Evolutionary conservation across 1,140 invertebrate species (phyloP).

Genomic region (Aphidius ervi): DNA sequence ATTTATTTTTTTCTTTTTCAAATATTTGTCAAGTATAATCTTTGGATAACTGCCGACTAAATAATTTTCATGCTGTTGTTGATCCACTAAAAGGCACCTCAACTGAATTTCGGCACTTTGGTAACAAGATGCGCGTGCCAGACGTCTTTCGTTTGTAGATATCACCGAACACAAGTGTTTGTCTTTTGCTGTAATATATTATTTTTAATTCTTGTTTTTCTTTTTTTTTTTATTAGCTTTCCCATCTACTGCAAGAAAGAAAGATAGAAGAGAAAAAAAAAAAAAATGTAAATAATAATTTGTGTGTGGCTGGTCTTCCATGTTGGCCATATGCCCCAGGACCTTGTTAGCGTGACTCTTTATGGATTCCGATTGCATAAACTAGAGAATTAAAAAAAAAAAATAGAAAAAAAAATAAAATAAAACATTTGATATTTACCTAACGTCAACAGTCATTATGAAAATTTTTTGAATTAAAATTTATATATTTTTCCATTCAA

Average conservation of each 20-base stretch:
- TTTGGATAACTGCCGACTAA: neutral
- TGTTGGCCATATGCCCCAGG: conserved; percentile 35
- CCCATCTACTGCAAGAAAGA: neutral
- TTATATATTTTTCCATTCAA: neutral
- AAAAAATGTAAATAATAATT: neutral
- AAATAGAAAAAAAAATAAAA: conserved; percentile 9
- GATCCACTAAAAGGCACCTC: conserved; percentile 1
- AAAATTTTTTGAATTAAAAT: too few relatives aligned
- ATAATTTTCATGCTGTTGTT: neutral
- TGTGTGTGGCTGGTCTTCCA: conserved; percentile 11
- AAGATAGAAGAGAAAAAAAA: neutral
- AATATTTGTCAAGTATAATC: neutral
- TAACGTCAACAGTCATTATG: too few relatives aligned
- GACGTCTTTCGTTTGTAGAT: conserved; percentile 21
- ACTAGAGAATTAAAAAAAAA: conserved; percentile 3
- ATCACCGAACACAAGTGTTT: conserved; percentile 20
- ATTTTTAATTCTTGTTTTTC: neutral
- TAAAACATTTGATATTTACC: too few relatives aligned
- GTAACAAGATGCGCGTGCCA: conserved; percentile 48
- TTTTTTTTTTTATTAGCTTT: neutral
- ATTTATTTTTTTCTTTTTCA: neutral
- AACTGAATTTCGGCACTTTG: conserved; percentile 43
- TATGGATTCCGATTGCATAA: neutral
- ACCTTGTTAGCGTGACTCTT: conserved; percentile 34
- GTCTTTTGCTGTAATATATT: neutral